Evolutionary conservation across 2,113 vertebrate genomes (phyloP), one percentile per base, ranked within the genome.

Genomic region (Mungos mungo): DNA sequence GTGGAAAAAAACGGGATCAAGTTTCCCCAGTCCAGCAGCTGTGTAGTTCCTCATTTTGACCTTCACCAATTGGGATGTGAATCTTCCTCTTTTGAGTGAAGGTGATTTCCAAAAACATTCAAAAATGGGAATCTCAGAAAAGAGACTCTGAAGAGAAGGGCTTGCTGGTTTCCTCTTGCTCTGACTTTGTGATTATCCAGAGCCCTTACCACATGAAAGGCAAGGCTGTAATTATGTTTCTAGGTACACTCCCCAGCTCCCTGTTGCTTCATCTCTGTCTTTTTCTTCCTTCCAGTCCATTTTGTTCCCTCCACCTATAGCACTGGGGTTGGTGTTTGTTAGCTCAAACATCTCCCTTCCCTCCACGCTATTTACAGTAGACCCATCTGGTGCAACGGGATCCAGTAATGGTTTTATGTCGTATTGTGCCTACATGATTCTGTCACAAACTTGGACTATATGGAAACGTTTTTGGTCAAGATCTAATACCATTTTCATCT

Each of bases 11-110:
- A 68, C 79, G 80, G 57, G 15, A 93, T 90, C 52, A 63, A 45
- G 11, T 82, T 91, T 65, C 97, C 66, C 95, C 60, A 88, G 80
- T 87, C 74, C 66, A 92, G 3, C 52, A 94, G 45, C 81, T 88
- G 1, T 96, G 19, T 35, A 94, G 68, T 97, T 97, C 88, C 82
- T 86, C 74, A 54, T 94, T 97, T 96, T 95, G 33, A 96, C 65
- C 85, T 95, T 94, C 93, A 97, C 87, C 71, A 71, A 93, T 29
- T 52, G 69, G 92, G 93, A 97, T 97, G 83, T 98, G 94, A 97
- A 47, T 93, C 92, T 96, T 98, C 97, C 97, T 95, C 94, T 97
- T 97, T 91, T 96, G 52, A 93, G 80, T 65, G 79, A 95, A 97
- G 93, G 95, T 96, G 80, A 92, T 97, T 98, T 98, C 97, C 96